Evolutionary conservation across 2,888 invertebrate genomes (phyloP), one percentile per base, ranked within the genome.

Genomic region (Periphyllus acericola): DNA sequence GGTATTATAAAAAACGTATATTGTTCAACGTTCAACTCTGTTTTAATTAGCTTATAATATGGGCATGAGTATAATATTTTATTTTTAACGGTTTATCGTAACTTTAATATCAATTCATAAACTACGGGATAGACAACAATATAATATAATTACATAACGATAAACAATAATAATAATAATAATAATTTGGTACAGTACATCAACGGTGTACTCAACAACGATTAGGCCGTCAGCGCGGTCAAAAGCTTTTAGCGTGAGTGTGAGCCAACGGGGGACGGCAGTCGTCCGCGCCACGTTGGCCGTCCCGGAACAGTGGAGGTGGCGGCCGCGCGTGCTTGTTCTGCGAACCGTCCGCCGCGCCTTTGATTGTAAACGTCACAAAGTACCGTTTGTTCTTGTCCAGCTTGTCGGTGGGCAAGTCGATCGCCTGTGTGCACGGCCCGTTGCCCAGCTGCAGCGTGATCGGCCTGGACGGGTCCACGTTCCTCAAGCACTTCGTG

Each of bases 301-400:
- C 52, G 60, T 87, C 55, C 8, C 78, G 32, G 14, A 75, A 32
- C 25, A 21, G 8, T 21, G 78, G n/a, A 0, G 71, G 29, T 4
- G 60, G 34, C n/a, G 72, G 40, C 19, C 36, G 74, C 17, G 46
- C 46, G 46, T 60, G 68, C 74, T 25, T 83, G 75, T 75, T 72
- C n/a, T 29, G 80, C 46, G 66, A 4, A 1, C 66, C 89, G 36
- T 89, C 89, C 17, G 89, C 89, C 1, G 90, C 90, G 83, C 96
- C 96, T 92, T 96, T 96, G 6, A 98, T 96, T 55, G 97, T 97
- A 91, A 98, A 97, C 82, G 97, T 97, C 89, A 98, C 97, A 92
- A 96, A 97, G 92, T 97, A 98, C 91, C 96, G 94, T 92, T 97
- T 97, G 91, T 96, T 96, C 91, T 95, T 96, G 91, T 97, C 97